A percentile compares a stretch with the other conserved stretches of the same genome.
Conservation (phyloP, 2,797 vertebrate genomes). For the Todus mexicanus region DNA sequence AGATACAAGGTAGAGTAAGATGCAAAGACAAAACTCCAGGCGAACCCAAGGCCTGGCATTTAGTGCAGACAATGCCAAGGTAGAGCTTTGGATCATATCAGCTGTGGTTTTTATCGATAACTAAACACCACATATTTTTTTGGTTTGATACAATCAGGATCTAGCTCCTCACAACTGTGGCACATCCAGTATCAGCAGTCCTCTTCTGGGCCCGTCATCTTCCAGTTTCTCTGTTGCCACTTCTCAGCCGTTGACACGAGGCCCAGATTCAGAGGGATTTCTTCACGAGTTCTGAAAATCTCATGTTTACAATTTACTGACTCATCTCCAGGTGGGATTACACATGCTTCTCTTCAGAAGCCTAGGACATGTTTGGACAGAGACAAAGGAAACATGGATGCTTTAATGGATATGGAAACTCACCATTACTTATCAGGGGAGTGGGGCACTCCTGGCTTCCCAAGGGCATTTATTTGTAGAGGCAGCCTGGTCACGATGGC, state of each 20-base stretch:
- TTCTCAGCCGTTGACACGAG: not conserved
- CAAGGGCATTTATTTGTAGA: constrained; percentile 22
- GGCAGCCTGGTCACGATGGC: constrained; percentile 23
- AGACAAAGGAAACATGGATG: not conserved
- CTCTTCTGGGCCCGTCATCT: not conserved
- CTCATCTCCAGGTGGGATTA: constrained; percentile 10
- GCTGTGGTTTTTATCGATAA: not conserved
- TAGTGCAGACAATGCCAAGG: not conserved
- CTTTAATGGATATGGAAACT: not conserved
- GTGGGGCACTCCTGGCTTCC: not conserved
- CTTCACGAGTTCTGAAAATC: not conserved
- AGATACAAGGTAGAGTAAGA: not conserved
- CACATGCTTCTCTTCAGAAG: not conserved
- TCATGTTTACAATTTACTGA: not conserved
- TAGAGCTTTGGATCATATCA: not conserved
- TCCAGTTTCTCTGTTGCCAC: not conserved
- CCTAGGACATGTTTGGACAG: not conserved
- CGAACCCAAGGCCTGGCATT: not conserved
- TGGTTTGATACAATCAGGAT: not conserved
- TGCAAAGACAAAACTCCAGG: not conserved
- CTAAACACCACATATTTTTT: not conserved
- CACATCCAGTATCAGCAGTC: not conserved
- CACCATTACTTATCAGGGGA: not conserved
- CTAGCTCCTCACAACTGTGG: not conserved
- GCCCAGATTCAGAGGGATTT: not conserved